Evolutionary conservation across 1,140 invertebrate genomes (phyloP), one percentile per base, ranked within the genome.

Genomic region (Drosophila watanabei): DNA sequence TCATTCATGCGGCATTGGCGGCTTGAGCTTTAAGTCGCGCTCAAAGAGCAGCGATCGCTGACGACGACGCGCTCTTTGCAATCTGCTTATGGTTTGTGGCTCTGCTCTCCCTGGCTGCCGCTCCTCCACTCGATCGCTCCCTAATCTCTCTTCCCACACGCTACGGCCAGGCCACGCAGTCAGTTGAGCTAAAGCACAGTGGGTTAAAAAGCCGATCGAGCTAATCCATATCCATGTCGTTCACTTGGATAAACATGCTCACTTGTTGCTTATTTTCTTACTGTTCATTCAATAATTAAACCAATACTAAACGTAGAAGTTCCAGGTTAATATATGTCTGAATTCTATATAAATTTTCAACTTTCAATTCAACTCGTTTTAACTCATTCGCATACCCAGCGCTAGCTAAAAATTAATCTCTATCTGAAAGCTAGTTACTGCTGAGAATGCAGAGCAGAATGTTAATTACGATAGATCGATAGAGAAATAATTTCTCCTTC

Each of bases 1-100:
- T 79, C 75, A 83, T 83, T 83, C 64, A 70, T 63, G 45, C 49
- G 59, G 24, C 24, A 24, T 24, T 24, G 24, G 63, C n/a, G 28
- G 20, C 39, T 62, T 54, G 37, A 76, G 46, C 46, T 51, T 51
- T 4, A 18, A 61, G 57, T 30, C 13, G 18, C 0, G 28, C 68
- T 71, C 18, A 69, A 71, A 72, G 39, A 39, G 66, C 18, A 2
- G 7, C 11, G 18, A 41, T 30, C 24, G 8, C 20, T 32, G 18
- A 16, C 8, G 28, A 10, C 37, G 33, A 13, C 8, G 2, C 28
- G 10, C 54, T 60, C 62, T 61, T 64, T 5, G 16, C 35, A n/a
- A n/a, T 39, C 14, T n/a, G 20, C 54, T 24, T 37, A 37, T 37
- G 24, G 52, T 7, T 56, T 16, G 59, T 43, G 28, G n/a, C 20